phyloP scores from a whole-genome alignment of 2,888 invertebrate genomes.

The Scaeva pyrastri region DNA sequence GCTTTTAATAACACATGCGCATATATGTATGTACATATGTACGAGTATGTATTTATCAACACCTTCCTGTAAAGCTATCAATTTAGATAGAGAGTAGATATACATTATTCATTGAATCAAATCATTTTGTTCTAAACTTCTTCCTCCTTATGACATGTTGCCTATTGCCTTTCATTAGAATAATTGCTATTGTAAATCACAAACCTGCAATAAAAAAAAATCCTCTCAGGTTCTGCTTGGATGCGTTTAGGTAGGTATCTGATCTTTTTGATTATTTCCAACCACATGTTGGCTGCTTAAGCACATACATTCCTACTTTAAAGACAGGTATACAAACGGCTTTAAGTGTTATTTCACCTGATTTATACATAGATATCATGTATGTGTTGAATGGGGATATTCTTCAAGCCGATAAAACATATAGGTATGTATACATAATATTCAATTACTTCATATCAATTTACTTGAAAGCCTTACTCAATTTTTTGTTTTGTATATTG shows the following conservation, averaged over 20 bases:
- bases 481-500: constrained; percentile 1
- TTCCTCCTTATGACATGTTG: background rate
- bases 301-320: background rate
- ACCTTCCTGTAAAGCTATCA: no score
- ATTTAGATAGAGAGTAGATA: no score
- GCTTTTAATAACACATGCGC: no score
- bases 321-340: background rate
- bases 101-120: constrained; percentile 14
- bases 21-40: no score
- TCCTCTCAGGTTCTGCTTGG: constrained; percentile 28
- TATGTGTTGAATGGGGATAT: background rate
- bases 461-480: constrained; percentile 32
- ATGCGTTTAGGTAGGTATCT: constrained; percentile 19
- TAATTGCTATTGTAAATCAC: constrained; percentile 10
- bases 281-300: background rate
- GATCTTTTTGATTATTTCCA: constrained; percentile 24
- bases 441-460: constrained; percentile 51
- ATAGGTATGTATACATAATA: no score
- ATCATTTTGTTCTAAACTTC: constrained; percentile 3
- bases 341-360: constrained; percentile 34
- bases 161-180: constrained; percentile 18
- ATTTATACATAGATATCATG: constrained; percentile 12
- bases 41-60: no score
- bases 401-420: constrained; percentile 22
- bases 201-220: constrained; percentile 3